Conservation (phyloP, 2,888 invertebrate genomes). For the Doris montereyensis region DNA sequence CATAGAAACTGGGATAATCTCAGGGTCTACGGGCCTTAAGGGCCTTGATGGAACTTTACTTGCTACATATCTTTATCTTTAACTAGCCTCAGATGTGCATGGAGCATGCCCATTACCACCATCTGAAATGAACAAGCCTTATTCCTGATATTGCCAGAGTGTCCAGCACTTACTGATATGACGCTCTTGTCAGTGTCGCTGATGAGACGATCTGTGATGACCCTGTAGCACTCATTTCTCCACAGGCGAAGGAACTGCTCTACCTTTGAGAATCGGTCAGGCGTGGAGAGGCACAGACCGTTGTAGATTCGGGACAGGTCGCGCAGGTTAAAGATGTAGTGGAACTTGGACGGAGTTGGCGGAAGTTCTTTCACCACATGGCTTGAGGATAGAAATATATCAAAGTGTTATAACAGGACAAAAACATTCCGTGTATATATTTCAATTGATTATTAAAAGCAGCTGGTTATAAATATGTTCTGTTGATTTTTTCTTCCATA, state of each 20-base stretch:
- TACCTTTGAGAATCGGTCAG: slow-evolving; percentile 80
- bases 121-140: too few relatives aligned
- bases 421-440: too few relatives aligned
- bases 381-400: too few relatives aligned
- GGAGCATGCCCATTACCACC: too few relatives aligned
- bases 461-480: too few relatives aligned
- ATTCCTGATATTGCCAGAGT: not conserved
- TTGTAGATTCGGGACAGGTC: slow-evolving; percentile 89
- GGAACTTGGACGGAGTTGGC: slow-evolving; percentile 93
- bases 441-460: too few relatives aligned
- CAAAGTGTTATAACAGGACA: too few relatives aligned
- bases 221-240: slow-evolving; percentile 91
- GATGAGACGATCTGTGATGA: slow-evolving; percentile 90
- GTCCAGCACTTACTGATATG: slow-evolving; percentile 67
- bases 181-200: slow-evolving; percentile 75
- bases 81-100: not conserved
- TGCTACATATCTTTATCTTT: not conserved
- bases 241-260: slow-evolving; percentile 87
- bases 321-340: slow-evolving; percentile 93
- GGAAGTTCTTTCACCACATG: slow-evolving; percentile 83
- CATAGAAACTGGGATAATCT: too few relatives aligned
- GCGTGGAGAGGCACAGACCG: slow-evolving; percentile 85
- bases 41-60: too few relatives aligned
- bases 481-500: too few relatives aligned
- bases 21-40: too few relatives aligned